Evolutionary conservation across 2,113 vertebrate species (phyloP).

Genomic region (Ariopsis seemanni): DNA sequence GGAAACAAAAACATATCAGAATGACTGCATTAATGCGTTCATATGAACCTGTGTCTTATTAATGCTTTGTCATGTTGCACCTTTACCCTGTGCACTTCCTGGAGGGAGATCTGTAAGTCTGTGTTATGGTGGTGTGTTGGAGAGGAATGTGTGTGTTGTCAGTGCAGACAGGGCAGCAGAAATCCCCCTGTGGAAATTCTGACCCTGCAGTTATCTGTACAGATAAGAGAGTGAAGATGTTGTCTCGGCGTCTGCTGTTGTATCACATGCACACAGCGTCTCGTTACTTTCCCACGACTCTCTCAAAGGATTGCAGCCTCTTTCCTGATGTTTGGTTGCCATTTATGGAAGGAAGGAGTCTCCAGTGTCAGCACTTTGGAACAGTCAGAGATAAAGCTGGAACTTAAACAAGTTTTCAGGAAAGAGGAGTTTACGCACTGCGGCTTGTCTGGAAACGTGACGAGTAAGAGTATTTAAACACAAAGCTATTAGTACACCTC

Average conservation of each 20-base stretch:
- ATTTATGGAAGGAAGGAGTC: conserved; percentile 1
- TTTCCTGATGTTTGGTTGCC: background rate
- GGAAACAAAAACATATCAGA: background rate
- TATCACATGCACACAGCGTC: background rate
- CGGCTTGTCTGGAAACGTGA: background rate
- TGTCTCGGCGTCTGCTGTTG: background rate
- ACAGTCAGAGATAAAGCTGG: background rate
- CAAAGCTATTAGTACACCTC: background rate
- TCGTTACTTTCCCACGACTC: conserved; percentile 21
- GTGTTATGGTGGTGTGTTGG: background rate
- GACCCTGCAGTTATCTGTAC: conserved; percentile 12
- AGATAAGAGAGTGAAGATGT: conserved; percentile 27
- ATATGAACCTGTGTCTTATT: background rate
- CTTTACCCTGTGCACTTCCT: background rate
- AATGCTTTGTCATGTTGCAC: background rate
- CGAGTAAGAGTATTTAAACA: background rate
- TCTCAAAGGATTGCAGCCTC: background rate
- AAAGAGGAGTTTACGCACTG: background rate
- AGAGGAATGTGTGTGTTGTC: background rate
- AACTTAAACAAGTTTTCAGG: background rate
- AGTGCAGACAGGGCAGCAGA: background rate
- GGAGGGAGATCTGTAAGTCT: background rate
- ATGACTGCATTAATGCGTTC: background rate
- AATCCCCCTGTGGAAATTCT: conserved; percentile 29
- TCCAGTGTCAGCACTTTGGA: background rate